These are phyloP conservation scores for Rostratula benghalensis DNA, from an alignment of 2,113 vertebrate genomes.

Conservation along the genomic window DNA sequence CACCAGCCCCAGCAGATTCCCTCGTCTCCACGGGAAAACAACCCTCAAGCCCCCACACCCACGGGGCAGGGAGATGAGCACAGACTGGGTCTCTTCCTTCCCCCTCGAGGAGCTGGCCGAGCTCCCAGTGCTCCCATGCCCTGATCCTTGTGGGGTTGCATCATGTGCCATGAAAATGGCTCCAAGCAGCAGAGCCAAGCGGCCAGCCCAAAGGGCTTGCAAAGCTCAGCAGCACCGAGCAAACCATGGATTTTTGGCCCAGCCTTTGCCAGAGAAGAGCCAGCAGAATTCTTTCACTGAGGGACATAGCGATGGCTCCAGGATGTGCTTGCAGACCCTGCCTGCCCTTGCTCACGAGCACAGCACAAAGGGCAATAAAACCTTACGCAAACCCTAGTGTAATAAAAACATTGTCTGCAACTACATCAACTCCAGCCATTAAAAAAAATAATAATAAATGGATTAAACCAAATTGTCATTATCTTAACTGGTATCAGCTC, in stretches of 20 bases:
- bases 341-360: neutral
- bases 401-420: neutral
- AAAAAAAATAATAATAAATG: fast-evolving
- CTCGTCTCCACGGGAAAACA: fast-evolving
- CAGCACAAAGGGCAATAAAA: neutral
- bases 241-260: neutral
- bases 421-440: neutral
- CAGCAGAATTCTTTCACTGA: neutral
- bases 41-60: fast-evolving
- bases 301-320: neutral
- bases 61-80: neutral
- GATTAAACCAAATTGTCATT: neutral
- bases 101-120: neutral
- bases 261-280: neutral
- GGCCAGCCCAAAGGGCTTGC: neutral
- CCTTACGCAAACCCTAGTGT: neutral
- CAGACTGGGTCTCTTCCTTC: neutral
- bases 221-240: neutral
- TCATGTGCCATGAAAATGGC: neutral
- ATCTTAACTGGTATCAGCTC: neutral
- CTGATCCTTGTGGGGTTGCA: neutral
- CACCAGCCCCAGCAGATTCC: neutral
- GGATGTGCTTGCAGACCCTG: neutral
- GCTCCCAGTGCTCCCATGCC: neutral
- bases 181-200: neutral